Base-by-base conservation (phyloP, 1,140 invertebrate genomes). In the Leptinotarsa texana region DNA sequence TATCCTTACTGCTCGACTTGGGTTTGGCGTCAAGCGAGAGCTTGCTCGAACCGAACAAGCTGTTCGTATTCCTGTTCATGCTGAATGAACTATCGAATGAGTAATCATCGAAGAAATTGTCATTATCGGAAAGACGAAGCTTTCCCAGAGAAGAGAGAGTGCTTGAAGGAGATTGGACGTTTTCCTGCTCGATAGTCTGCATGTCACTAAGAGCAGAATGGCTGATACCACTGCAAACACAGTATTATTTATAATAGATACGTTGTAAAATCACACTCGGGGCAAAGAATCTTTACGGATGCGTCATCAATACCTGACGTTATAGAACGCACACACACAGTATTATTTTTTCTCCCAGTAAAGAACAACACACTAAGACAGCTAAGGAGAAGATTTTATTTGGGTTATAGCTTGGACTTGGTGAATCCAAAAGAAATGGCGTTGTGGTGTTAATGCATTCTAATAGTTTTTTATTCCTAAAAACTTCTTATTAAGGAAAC, bases 131-230 rank as follows among this genome's bases (percentile, higher is more conserved):
- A 62, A 85, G 73, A 3, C 82, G 76, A 67, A 85, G 77, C 78
- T 84, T 81, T 2, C 84, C 82, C 62, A 85, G 67, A 18, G 82
- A 81, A 69, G 80, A 81, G 66, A 85, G 71, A 74, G 76, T 82
- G 72, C 77, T 82, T 17, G 79, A 74, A 8, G 76, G 75, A 24
- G 80, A 42, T 51, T 83, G 76, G n/a, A 81, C 42, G 76, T 87
- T 88, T 82, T 94, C 93, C 86, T 99, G 97, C 83, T 96, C 92
- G 81, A 99, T 96, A 6, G 90, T 91, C 81, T 94, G 91, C 96
- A 99, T 99, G 83, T 98, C 97, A 69, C 91, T 92, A 62, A 97
- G 84, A 13, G 95, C 96, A 13, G 96, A 98, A 88, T 99, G 98
- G 79, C 95, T 96, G 51, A 96, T 91, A 75, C 91, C 92, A 75